Percentiles rank a stretch among this genome's conserved stretches.
phyloP scores from a whole-genome alignment of 2,113 vertebrate genomes.

The Grammomys dolichurus region DNA sequence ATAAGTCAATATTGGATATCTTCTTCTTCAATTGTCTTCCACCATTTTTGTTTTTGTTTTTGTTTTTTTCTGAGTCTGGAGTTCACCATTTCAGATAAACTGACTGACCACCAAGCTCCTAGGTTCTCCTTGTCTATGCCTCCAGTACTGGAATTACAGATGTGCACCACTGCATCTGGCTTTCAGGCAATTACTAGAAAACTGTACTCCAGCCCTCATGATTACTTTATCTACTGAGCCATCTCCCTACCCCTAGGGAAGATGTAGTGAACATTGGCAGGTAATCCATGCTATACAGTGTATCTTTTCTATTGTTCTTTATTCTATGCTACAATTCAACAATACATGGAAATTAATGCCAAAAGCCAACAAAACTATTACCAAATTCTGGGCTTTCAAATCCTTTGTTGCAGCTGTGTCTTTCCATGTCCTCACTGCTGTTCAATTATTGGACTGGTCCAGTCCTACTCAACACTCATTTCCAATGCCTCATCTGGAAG shows the following conservation, averaged over 20 bases:
- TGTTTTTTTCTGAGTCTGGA: background rate
- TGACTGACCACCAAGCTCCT: background rate
- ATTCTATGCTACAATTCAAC: background rate
- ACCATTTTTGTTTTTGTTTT: background rate
- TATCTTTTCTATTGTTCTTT: background rate
- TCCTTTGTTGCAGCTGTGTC: background rate
- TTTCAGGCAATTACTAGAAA: background rate
- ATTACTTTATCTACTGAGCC: background rate
- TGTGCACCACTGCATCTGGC: background rate
- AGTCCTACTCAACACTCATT: background rate
- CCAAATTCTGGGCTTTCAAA: background rate
- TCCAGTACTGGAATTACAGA: background rate
- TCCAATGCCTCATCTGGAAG: conserved; percentile 38
- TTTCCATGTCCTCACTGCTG: conserved; percentile 31
- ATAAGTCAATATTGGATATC: background rate
- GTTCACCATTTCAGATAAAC: background rate
- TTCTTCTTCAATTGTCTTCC: too few relatives aligned
- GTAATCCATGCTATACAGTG: background rate
- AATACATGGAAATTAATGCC: background rate
- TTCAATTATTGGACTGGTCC: conserved; percentile 32
- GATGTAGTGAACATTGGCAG: background rate
- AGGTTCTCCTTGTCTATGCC: background rate
- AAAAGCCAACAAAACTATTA: background rate
- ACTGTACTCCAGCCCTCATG: background rate
- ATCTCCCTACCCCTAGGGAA: background rate